These are phyloP conservation scores for Caenorhabditis zanzibari DNA, from an alignment of 2,888 invertebrate species.

Conservation along the genomic window DNA sequence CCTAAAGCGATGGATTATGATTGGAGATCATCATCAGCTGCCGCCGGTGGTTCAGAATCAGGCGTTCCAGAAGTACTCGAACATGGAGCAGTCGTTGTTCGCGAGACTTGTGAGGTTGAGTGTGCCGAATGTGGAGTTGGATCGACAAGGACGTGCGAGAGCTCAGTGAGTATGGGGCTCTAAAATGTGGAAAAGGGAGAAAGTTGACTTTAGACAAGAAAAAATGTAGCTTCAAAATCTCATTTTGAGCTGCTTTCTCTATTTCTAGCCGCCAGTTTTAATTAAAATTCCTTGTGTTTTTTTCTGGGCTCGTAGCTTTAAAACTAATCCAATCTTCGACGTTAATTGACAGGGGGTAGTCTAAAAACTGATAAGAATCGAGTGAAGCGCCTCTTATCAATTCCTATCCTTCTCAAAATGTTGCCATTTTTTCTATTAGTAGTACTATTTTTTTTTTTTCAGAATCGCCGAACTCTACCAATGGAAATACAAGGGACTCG, in stretches of 20 bases:
- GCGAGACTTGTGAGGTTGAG: slow-evolving; percentile 96
- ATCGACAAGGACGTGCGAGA: slow-evolving; percentile 96
- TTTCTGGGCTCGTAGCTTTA: no score
- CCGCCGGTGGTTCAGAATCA: slow-evolving; percentile 99
- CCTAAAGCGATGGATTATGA: slow-evolving; percentile 99
- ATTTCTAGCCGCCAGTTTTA: no score
- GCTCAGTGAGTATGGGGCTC: slow-evolving; percentile 86
- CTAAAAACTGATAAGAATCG: slow-evolving; percentile 23
- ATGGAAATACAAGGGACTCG: slow-evolving; percentile 87
- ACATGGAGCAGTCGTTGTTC: slow-evolving; percentile 99
- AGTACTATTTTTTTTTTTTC: slow-evolving; percentile 68
- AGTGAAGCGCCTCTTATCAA: neutral
- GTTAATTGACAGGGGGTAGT: slow-evolving; percentile 1
- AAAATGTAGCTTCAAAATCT: neutral
- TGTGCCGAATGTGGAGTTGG: slow-evolving; percentile 96
- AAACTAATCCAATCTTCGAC: no score
- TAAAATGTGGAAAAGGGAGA: neutral
- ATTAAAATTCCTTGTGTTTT: neutral
- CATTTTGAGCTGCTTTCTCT: neutral
- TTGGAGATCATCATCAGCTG: slow-evolving; percentile 98
- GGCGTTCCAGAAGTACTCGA: slow-evolving; percentile 99
- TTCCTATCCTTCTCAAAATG: slow-evolving; percentile 29
- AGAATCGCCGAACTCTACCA: slow-evolving; percentile 85
- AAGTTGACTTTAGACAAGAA: no score
- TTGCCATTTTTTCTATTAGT: slow-evolving; percentile 28